Evolutionary conservation across 2,113 vertebrate species (phyloP).

Genomic region (Grantiella picta): DNA sequence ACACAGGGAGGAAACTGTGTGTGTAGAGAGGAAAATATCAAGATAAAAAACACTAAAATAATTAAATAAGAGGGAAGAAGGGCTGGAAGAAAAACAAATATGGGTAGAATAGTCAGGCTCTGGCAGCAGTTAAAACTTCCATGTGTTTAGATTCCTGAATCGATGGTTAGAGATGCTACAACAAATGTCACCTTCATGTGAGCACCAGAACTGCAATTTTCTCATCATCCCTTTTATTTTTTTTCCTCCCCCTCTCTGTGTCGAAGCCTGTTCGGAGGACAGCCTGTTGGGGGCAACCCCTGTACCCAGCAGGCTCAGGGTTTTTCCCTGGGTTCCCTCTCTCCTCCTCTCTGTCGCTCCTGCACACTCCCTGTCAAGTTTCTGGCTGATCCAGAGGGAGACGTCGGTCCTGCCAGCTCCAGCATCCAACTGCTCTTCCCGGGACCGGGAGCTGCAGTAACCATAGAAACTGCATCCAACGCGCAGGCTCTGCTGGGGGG

Average conservation of each 20-base stretch:
- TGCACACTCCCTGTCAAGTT: constrained; percentile 72
- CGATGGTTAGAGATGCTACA: neutral
- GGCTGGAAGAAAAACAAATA: neutral
- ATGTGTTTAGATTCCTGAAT: constrained; percentile 23
- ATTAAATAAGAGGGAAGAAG: neutral
- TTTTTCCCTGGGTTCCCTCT: neutral
- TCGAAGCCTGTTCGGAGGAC: constrained; percentile 14
- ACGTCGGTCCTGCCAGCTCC: constrained; percentile 60
- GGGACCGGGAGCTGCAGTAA: constrained; percentile 66
- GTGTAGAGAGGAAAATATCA: neutral
- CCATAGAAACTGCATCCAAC: constrained; percentile 80
- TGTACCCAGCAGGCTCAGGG: neutral
- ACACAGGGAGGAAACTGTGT: neutral
- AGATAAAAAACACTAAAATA: neutral
- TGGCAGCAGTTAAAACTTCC: constrained; percentile 37
- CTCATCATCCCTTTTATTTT: neutral
- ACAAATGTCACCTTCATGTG: constrained; percentile 45
- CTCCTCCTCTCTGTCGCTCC: constrained; percentile 45
- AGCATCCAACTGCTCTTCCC: constrained; percentile 61
- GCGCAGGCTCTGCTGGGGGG: constrained; percentile 44
- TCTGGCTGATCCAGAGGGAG: constrained; percentile 72
- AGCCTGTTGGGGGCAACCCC: constrained; percentile 50
- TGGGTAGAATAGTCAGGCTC: constrained; percentile 12
- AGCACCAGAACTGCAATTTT: constrained; percentile 42
- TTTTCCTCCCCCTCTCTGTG: neutral